phyloP scores from a whole-genome alignment of 2,797 vertebrate species.

The Muscicapa comitata region DNA sequence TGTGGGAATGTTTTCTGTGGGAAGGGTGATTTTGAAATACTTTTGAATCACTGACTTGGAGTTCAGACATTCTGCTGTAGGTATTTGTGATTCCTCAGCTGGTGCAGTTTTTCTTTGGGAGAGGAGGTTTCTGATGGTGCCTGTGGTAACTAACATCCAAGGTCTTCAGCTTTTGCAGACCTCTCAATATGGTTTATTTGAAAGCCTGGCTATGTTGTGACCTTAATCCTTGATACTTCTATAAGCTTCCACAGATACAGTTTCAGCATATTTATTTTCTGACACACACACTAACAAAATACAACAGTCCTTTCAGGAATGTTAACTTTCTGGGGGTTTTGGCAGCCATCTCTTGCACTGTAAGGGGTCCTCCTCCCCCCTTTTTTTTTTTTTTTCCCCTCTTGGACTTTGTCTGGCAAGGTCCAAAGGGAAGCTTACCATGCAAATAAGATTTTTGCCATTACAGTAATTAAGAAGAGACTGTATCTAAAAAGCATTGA shows the following conservation, averaged over 20 bases:
- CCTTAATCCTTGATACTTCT: not conserved
- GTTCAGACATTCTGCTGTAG: not conserved
- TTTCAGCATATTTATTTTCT: not conserved
- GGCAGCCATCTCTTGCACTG: not conserved
- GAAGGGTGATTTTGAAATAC: not conserved
- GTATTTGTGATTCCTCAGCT: not conserved
- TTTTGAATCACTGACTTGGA: not conserved
- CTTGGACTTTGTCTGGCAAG: not conserved
- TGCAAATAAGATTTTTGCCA: not conserved
- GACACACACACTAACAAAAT: not conserved
- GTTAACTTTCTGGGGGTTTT: not conserved
- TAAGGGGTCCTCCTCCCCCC: fast-evolving
- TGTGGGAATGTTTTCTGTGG: not conserved
- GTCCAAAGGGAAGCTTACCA: not conserved
- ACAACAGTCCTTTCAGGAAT: not conserved
- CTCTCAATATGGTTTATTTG: not conserved
- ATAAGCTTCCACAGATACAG: not conserved
- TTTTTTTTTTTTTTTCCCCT: not conserved
- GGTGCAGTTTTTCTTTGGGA: not conserved
- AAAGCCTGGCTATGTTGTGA: not conserved
- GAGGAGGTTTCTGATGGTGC: not conserved
- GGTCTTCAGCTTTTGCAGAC: not conserved
- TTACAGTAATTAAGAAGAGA: not conserved
- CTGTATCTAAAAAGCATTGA: not conserved
- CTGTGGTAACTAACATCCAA: not conserved